phyloP scores from a whole-genome alignment of 1,140 invertebrate species.

The Thalassaphorura encarpata region DNA sequence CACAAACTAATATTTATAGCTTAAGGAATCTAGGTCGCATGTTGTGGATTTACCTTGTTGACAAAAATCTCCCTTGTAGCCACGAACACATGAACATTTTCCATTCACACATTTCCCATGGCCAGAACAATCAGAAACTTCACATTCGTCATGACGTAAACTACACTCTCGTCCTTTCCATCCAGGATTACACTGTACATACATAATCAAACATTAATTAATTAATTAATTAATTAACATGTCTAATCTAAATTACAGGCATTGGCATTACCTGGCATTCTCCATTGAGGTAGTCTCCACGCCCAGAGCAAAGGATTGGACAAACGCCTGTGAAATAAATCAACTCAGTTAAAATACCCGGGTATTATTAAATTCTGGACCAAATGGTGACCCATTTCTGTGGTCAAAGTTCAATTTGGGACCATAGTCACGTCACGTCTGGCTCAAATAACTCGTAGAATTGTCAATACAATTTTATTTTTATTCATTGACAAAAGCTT shows the following conservation, averaged over 20 bases:
- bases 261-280: constrained; percentile 43
- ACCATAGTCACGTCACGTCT: too few relatives aligned
- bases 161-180: constrained; percentile 96
- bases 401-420: too few relatives aligned
- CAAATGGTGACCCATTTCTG: too few relatives aligned
- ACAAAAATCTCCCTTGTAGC: constrained; percentile 87
- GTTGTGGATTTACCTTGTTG: constrained; percentile 54
- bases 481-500: too few relatives aligned
- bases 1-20: too few relatives aligned
- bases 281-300: constrained; percentile 92
- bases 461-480: too few relatives aligned
- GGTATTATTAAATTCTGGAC: too few relatives aligned
- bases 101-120: constrained; percentile 91
- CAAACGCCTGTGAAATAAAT: constrained; percentile 89
- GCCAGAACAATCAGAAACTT: constrained; percentile 87
- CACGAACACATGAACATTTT: constrained; percentile 82
- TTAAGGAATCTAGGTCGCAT: too few relatives aligned
- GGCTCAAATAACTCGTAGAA: too few relatives aligned
- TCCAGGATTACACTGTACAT: constrained; percentile 91
- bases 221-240: too few relatives aligned
- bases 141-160: constrained; percentile 81
- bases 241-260: not conserved
- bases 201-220: constrained; percentile 57
- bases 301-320: constrained; percentile 86
- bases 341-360: too few relatives aligned